phyloP scores from a whole-genome alignment of 2,888 invertebrate species.

The Ennomos quercinarius region DNA sequence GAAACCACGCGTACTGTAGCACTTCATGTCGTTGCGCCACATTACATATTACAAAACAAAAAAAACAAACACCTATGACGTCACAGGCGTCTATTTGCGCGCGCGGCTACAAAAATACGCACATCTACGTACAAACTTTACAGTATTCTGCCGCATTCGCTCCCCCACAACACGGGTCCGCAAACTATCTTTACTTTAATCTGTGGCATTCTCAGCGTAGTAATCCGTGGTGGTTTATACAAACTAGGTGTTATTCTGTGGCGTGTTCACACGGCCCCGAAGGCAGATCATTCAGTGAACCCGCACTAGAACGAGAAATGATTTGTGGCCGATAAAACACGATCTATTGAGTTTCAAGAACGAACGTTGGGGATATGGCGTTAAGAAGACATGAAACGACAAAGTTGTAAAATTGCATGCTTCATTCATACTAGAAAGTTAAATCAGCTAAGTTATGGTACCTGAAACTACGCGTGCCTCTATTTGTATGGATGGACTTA shows the following conservation, averaged over 20 bases:
- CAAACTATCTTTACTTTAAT: constrained; percentile 39
- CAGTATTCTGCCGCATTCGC: background rate
- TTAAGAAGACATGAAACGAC: too few relatives aligned
- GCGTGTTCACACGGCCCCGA: constrained; percentile 57
- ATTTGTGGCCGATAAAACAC: constrained; percentile 30
- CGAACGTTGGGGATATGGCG: too few relatives aligned
- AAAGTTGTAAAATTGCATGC: too few relatives aligned
- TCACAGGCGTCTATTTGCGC: constrained; percentile 58
- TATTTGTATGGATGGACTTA: too few relatives aligned
- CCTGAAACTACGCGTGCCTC: too few relatives aligned
- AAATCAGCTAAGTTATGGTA: too few relatives aligned
- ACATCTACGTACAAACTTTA: constrained; percentile 2
- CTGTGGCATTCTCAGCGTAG: constrained; percentile 14
- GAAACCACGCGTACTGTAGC: constrained; percentile 5
- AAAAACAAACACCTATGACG: constrained; percentile 52
- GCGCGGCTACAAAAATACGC: constrained; percentile 58
- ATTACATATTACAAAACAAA: constrained; percentile 17
- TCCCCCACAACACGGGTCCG: background rate
- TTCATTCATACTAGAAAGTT: too few relatives aligned
- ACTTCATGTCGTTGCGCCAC: constrained; percentile 21
- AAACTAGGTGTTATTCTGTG: constrained; percentile 6
- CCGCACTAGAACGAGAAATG: constrained; percentile 27
- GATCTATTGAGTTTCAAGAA: constrained; percentile 2
- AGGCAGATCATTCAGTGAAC: constrained; percentile 34
- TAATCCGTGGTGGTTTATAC: background rate